Evolutionary conservation across 2,113 vertebrate genomes (phyloP).

Genomic region (Platichthys flesus): DNA sequence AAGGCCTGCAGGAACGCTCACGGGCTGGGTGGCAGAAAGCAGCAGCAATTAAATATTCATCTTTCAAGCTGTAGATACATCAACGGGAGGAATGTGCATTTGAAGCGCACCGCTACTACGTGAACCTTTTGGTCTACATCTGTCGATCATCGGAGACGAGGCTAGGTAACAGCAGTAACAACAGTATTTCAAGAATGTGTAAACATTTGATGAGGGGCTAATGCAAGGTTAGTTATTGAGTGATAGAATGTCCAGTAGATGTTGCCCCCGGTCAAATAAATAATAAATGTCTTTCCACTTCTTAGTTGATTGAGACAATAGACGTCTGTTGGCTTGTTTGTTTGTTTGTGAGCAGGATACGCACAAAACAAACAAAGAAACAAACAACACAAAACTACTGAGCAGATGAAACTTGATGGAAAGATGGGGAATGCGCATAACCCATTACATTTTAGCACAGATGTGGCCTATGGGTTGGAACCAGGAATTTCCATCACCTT

Average conservation of each 20-base stretch:
- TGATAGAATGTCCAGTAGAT: background rate
- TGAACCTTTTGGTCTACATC: background rate
- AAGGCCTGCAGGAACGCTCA: conserved; percentile 27
- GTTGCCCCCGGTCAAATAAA: conserved; percentile 31
- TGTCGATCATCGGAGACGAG: conserved; percentile 5
- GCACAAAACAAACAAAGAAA: no score
- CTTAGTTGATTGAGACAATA: no score
- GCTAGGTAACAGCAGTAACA: background rate
- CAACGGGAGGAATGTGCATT: background rate
- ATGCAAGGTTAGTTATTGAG: background rate
- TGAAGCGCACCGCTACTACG: background rate
- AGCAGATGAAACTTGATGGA: no score
- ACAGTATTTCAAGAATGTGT: background rate
- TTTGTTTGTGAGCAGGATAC: no score
- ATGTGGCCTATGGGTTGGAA: no score
- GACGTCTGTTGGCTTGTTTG: no score
- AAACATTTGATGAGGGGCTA: conserved; percentile 22
- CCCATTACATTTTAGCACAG: background rate
- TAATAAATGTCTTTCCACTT: conserved; percentile 12
- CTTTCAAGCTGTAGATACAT: background rate
- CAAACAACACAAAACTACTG: no score
- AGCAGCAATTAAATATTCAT: conserved; percentile 29
- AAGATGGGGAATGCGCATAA: background rate
- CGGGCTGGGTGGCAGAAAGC: conserved; percentile 1
- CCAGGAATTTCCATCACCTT: background rate